These are phyloP conservation scores for Vanacampus margaritifer DNA, from an alignment of 2,113 vertebrate species.

Conservation along the genomic window DNA sequence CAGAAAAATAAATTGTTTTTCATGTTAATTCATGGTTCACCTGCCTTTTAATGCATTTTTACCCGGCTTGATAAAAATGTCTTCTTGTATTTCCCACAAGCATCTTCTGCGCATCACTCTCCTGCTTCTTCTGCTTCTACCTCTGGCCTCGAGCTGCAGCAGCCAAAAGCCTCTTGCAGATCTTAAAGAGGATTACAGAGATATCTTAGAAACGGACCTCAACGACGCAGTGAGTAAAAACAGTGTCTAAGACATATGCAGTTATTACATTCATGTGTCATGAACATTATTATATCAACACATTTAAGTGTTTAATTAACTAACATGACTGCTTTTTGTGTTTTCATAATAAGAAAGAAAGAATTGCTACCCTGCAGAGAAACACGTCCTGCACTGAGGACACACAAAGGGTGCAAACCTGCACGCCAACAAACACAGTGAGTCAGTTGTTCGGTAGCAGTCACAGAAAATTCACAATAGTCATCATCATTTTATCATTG, in stretches of 20 bases:
- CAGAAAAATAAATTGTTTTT: too few species aligned
- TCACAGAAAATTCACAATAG: neutral
- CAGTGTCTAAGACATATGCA: neutral
- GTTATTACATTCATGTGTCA: neutral
- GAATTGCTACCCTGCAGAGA: neutral
- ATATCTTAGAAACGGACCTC: constrained; percentile 37
- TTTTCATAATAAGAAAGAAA: constrained; percentile 32
- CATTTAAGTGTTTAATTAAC: neutral
- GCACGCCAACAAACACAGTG: constrained; percentile 19
- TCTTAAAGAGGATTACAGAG: constrained; percentile 25
- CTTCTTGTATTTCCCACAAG: constrained; percentile 31
- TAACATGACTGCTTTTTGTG: neutral
- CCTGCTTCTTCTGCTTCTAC: constrained; percentile 67
- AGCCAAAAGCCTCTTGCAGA: constrained; percentile 2
- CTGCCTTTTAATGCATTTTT: neutral
- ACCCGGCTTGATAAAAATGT: neutral
- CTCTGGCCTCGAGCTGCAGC: constrained; percentile 60
- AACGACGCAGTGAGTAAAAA: constrained; percentile 56
- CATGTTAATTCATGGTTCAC: too few species aligned
- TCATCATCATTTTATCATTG: neutral
- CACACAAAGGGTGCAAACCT: constrained; percentile 1
- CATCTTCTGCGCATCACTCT: constrained; percentile 68
- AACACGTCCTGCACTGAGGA: constrained; percentile 20
- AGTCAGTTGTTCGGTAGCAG: constrained; percentile 13
- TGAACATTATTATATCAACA: neutral